A percentile compares a stretch with the other conserved stretches of the same genome.
phyloP scores from a whole-genome alignment of 2,888 invertebrate genomes.

The Mellilla xanthometata region DNA sequence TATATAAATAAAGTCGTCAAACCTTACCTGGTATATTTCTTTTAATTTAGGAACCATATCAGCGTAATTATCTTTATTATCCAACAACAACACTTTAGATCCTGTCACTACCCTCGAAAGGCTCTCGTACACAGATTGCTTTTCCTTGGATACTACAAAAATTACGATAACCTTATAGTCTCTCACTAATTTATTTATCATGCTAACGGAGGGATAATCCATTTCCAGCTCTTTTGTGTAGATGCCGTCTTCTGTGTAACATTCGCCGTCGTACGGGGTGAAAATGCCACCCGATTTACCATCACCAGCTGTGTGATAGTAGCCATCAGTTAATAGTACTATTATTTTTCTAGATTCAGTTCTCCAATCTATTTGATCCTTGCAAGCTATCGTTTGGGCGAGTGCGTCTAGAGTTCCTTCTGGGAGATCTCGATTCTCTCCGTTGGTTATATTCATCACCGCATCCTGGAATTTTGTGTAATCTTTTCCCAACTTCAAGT shows the following conservation, averaged over 20 bases:
- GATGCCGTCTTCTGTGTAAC: constrained; percentile 79
- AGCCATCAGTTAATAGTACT: constrained; percentile 89
- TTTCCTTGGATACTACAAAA: constrained; percentile 26
- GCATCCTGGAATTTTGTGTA: constrained; percentile 62
- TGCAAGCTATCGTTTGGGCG: constrained; percentile 87
- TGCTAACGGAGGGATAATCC: constrained; percentile 92
- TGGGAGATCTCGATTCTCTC: constrained; percentile 85
- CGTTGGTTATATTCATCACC: constrained; percentile 65
- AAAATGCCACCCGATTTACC: constrained; percentile 87
- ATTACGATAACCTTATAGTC: constrained; percentile 52
- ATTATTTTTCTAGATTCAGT: constrained; percentile 88
- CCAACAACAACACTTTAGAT: constrained; percentile 35
- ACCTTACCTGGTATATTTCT: constrained; percentile 51
- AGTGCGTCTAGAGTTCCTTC: constrained; percentile 95
- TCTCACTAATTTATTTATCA: constrained; percentile 76
- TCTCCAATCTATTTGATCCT: constrained; percentile 90
- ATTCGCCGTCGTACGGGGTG: constrained; percentile 87
- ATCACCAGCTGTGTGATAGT: constrained; percentile 91
- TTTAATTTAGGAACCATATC: constrained; percentile 38
- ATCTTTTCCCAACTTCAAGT: constrained; percentile 84
- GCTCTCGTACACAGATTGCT: constrained; percentile 32
- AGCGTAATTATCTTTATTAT: constrained; percentile 3
- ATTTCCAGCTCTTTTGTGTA: constrained; percentile 82
- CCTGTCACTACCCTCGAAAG: constrained; percentile 41
- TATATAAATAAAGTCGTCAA: no score